Conservation (phyloP, 2,797 vertebrate species). For the Xyrichtys novacula region DNA sequence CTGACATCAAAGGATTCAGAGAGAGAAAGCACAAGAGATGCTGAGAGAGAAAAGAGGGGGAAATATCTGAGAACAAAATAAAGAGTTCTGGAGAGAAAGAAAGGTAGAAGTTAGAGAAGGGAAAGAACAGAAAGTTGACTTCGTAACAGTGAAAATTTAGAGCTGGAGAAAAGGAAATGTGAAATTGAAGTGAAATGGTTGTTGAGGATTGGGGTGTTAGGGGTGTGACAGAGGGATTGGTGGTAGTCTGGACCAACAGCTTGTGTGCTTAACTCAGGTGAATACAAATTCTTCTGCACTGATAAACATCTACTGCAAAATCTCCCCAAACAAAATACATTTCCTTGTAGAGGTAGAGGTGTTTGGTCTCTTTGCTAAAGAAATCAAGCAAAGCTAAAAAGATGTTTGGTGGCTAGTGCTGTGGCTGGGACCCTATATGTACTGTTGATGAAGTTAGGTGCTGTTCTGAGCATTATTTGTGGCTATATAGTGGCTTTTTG, state of each 20-base stretch:
- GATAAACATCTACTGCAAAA: constrained; percentile 45
- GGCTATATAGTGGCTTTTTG: no score
- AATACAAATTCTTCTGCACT: constrained; percentile 67
- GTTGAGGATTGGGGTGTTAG: constrained; percentile 24
- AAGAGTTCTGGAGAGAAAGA: constrained; percentile 27
- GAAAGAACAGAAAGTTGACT: background rate
- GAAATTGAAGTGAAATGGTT: constrained; percentile 5
- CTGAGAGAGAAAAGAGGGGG: constrained; percentile 28
- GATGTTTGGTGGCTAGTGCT: no score
- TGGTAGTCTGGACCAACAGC: constrained; percentile 63
- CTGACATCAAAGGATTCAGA: constrained; percentile 81
- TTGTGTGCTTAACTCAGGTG: constrained; percentile 65
- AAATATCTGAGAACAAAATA: constrained; percentile 50
- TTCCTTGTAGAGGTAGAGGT: no score
- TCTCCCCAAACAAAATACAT: constrained; percentile 30
- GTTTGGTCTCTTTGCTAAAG: no score
- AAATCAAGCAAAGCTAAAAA: no score
- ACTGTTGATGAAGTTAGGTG: no score
- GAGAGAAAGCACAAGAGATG: constrained; percentile 40
- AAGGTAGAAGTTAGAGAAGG: constrained; percentile 1
- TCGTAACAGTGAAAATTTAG: constrained; percentile 16
- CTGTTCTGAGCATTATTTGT: no score
- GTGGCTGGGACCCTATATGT: no score
- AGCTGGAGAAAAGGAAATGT: constrained; percentile 13
- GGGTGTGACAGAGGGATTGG: constrained; percentile 32